Base-by-base conservation (phyloP, 1,140 invertebrate species). In the Lethocerus indicus region DNA sequence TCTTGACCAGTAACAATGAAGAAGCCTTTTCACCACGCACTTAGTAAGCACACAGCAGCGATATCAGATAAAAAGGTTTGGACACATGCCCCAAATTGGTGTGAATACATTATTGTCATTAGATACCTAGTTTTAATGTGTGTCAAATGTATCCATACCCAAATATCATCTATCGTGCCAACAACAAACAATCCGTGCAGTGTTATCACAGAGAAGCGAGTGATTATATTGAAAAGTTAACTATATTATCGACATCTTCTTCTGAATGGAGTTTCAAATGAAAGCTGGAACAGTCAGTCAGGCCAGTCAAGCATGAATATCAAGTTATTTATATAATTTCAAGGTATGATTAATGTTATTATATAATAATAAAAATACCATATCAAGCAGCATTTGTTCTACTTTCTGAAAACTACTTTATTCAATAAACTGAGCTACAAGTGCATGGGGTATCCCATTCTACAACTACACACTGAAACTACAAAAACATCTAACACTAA, bases 351-450 rank as follows among this genome's bases (percentile, higher is more conserved):
- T 40, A 49, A 40, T 49, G 47, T 49, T 49, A 49, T 25, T 37
- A 25, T 39, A 27, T 44, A 44, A 44, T 44, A 49, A 49, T 39
- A 36, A 49, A 39, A 39, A 49, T 37, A 7, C 21, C 47, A 49
- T 47, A 60, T 58, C 61, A 63, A 64, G 63, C 63, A 63, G 57
- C 58, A 39, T 42, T 41, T 24, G 41, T 49, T 59, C 62, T 64
- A 63, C 61, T 53, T 60, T 63, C 61, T 63, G 61, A 56, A 63
- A 62, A 63, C 64, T 66, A 66, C 64, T 66, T 66, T 66, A 66
- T 66, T 66, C 55, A 57, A 59, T 60, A 63, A 61, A 59, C 61
- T 64, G 64, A 61, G 61, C 50, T 51, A 51, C 63, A 62, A 65
- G 62, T 64, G 63, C 63, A 64, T 60, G 54, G 61, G 60, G 60